These are phyloP conservation scores for Lydus trimaculatus DNA, from an alignment of 2,888 invertebrate genomes.

Conservation along the genomic window DNA sequence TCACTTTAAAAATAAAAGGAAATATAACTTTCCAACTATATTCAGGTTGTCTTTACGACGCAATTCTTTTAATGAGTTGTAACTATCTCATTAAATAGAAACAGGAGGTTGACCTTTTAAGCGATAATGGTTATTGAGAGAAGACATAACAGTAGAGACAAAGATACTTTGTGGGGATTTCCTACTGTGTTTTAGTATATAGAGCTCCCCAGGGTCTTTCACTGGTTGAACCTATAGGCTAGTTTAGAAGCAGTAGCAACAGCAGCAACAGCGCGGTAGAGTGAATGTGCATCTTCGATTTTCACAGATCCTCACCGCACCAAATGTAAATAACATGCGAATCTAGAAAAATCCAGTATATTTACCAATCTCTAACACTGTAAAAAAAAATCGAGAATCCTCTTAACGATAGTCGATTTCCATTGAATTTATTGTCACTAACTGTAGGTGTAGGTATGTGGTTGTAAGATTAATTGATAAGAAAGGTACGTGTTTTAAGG, in stretches of 20 bases:
- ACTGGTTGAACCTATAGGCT: not conserved
- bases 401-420: not conserved
- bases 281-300: not conserved
- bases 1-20: not conserved
- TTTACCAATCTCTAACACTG: not conserved
- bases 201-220: not conserved
- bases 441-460: not conserved
- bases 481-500: not conserved
- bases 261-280: too few relatives aligned
- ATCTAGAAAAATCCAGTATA: not conserved
- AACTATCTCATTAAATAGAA: not conserved
- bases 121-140: not conserved
- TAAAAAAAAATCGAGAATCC: not conserved
- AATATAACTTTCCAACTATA: not conserved
- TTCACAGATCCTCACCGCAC: not conserved
- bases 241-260: too few relatives aligned
- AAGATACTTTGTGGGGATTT: not conserved
- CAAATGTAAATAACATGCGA: not conserved
- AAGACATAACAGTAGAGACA: not conserved
- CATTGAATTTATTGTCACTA: not conserved
- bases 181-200: not conserved
- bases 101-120: not conserved
- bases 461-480: not conserved
- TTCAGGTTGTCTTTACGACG: not conserved
- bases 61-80: not conserved